Conservation (phyloP, 2,797 vertebrate species). For the Ctenopoma kingsleyae region DNA sequence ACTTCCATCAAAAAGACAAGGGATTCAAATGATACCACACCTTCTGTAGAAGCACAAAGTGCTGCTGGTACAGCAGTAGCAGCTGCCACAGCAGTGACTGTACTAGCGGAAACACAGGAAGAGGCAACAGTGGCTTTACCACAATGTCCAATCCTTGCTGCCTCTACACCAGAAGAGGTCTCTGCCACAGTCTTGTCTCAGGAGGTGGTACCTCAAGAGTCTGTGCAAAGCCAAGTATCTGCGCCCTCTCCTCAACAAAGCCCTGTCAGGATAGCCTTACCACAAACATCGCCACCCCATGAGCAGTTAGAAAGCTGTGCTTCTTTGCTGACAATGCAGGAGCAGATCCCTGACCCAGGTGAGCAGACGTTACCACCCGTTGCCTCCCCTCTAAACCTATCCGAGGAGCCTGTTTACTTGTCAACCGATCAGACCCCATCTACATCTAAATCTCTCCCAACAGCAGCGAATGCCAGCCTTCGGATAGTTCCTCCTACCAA, state of each 20-base stretch:
- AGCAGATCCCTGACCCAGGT: constrained; percentile 24
- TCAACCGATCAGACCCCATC: constrained; percentile 44
- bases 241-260: constrained; percentile 24
- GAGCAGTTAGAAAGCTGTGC: constrained; percentile 22
- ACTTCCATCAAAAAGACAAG: constrained; percentile 36
- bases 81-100: constrained; percentile 1
- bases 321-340: not conserved
- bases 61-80: constrained; percentile 7
- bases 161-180: constrained; percentile 36
- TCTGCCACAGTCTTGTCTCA: constrained; percentile 8
- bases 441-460: constrained; percentile 15
- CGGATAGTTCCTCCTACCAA: constrained; percentile 25
- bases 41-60: not conserved
- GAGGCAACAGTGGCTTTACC: constrained; percentile 12
- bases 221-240: constrained; percentile 11
- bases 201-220: constrained; percentile 36
- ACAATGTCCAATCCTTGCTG: constrained; percentile 8
- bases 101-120: constrained; percentile 8
- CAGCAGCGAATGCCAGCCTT: constrained; percentile 1
- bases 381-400: constrained; percentile 10
- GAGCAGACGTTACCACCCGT: constrained; percentile 25
- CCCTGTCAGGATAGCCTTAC: constrained; percentile 11
- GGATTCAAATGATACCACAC: constrained; percentile 19
- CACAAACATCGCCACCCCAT: constrained; percentile 5
- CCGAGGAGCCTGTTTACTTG: constrained; percentile 30